Evolutionary conservation across 2,888 invertebrate genomes (phyloP).

Genomic region (Synergus gifuensis): DNA sequence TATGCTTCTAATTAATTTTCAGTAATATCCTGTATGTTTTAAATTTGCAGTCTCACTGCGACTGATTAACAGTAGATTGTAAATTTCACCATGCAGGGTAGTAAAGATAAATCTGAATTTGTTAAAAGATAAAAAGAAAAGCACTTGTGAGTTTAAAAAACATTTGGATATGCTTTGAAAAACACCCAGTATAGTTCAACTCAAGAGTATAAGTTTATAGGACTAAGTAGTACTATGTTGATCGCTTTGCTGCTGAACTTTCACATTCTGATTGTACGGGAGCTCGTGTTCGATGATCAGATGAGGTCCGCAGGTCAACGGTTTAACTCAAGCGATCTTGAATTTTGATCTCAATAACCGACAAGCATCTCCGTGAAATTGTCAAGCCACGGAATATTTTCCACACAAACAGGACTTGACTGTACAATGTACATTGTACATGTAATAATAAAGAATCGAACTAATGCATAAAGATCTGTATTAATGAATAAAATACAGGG

Average conservation of each 20-base stretch:
- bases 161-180: neutral
- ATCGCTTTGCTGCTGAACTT: conserved; percentile 74
- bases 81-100: neutral
- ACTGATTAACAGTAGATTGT: neutral
- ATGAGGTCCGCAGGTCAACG: conserved; percentile 25
- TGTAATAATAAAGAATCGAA: neutral
- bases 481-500: neutral
- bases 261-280: conserved; percentile 72
- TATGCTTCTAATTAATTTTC: neutral
- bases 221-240: conserved; percentile 60
- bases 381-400: neutral
- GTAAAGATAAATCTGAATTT: too few relatives aligned
- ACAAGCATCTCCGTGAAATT: neutral
- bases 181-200: conserved; percentile 1
- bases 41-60: neutral
- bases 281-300: conserved; percentile 45
- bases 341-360: conserved; percentile 19
- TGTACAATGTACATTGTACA: neutral
- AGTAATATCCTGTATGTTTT: neutral
- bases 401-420: neutral
- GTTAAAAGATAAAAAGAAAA: neutral
- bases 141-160: neutral
- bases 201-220: conserved; percentile 44
- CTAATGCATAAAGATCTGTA: neutral
- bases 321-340: conserved; percentile 17